Base-by-base conservation (phyloP, 2,888 invertebrate species). In the Nudaria mundana region DNA sequence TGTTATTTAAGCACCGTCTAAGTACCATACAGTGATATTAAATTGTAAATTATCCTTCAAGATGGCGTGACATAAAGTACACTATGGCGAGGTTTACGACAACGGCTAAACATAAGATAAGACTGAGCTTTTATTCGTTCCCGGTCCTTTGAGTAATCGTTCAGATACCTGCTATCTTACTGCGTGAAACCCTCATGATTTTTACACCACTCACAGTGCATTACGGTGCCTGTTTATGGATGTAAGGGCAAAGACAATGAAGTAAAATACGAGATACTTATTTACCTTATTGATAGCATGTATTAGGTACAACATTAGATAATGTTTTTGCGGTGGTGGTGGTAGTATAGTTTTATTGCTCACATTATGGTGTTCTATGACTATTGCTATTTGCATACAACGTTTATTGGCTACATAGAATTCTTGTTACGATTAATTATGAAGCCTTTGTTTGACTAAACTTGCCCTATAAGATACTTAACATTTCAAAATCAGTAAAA, bases 111-210 rank as follows among this genome's bases (percentile, higher is more conserved):
- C 48, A 45, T 41, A 38, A 54, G 78, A 77, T 80, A 77, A 75
- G 65, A 60, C 53, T 66, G 61, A 60, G 66, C 67, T 72, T 75
- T 43, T 73, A 70, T 66, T 70, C 62, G 68, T 67, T 58, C 52
- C 63, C 68, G 76, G 72, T 72, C 51, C 61, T 48, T 50, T 77
- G 82, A 82, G 66, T 81, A 81, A 82, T 81, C 72, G 71, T 44
- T 48, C 45, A 56, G 83, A 82, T 83, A 81, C 56, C 57, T 56
- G 63, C 56, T 80, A 81, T 84, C 82, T 76, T 52, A 46, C 44
- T 56, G 60, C 61, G 61, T 65, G 66, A 70, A 67, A 61, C 65
- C 58, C 52, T 66, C 56, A 69, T 66, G 66, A 71, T 81, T 83
- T 79, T 81, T 80, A 80, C 68, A 50, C 55, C 48, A 37, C 26